phyloP scores from a whole-genome alignment of 2,888 invertebrate species.

The Torymus texanus region DNA sequence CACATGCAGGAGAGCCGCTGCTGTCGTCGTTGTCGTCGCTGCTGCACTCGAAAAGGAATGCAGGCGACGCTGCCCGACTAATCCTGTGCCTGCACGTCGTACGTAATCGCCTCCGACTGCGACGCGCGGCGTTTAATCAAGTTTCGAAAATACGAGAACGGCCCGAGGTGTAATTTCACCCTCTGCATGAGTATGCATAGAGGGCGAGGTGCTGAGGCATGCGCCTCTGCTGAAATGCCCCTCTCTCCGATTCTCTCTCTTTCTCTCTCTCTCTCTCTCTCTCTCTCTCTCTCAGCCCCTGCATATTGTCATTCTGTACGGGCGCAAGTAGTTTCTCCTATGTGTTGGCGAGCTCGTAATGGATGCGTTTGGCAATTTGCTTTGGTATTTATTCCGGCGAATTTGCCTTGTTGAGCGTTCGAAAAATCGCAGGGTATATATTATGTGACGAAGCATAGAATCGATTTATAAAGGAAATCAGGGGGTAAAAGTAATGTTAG shows the following conservation, averaged over 20 bases:
- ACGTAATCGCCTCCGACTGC: conserved; percentile 3
- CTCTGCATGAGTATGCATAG: conserved; percentile 57
- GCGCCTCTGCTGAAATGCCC: background rate
- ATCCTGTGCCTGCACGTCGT: background rate
- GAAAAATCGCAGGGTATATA: background rate
- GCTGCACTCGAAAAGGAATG: background rate
- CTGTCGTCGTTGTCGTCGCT: too few relatives aligned
- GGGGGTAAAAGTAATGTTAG: too few relatives aligned
- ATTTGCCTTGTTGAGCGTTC: background rate
- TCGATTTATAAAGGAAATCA: too few relatives aligned
- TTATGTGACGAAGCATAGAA: too few relatives aligned
- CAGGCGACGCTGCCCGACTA: background rate
- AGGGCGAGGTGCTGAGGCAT: conserved; percentile 56
- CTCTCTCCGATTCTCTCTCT: too few relatives aligned
- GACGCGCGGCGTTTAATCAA: conserved; percentile 47
- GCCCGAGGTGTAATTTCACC: conserved; percentile 66
- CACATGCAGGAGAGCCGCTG: too few relatives aligned
- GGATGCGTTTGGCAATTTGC: background rate
- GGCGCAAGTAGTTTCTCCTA: background rate
- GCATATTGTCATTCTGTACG: background rate
- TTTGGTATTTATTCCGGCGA: too few relatives aligned
- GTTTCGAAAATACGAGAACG: conserved; percentile 66
- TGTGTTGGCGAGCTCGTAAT: background rate
- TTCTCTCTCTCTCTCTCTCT: too few relatives aligned
- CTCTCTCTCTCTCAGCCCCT: too few relatives aligned